Evolutionary conservation across 2,113 vertebrate genomes (phyloP).

Genomic region (Papio anubis): DNA sequence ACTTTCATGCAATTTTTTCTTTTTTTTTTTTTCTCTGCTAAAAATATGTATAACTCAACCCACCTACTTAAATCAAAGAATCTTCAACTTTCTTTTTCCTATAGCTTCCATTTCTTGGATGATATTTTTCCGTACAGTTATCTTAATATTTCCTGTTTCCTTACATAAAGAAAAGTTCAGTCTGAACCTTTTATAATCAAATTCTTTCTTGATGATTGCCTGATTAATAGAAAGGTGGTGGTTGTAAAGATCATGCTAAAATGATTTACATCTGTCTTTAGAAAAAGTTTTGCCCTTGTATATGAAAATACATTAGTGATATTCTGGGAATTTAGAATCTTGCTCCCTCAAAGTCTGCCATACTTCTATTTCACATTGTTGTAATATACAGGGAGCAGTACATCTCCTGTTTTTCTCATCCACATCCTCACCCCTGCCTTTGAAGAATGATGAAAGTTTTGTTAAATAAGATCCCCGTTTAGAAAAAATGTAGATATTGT

Average conservation of each 20-base stretch:
- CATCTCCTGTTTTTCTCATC: constrained; percentile 11
- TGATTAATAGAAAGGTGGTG: background rate
- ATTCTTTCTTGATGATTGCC: background rate
- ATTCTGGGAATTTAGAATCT: background rate
- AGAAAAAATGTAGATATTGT: background rate
- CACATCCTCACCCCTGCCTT: background rate
- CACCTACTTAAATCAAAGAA: constrained; percentile 50
- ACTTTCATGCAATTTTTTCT: constrained; percentile 7
- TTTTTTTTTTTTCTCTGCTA: background rate
- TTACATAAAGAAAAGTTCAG: background rate
- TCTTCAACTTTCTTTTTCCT: background rate
- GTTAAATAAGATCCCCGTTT: constrained; percentile 16
- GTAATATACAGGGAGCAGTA: background rate
- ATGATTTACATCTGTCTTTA: background rate
- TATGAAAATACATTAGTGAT: background rate
- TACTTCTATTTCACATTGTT: background rate
- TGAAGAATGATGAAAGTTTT: constrained; percentile 18
- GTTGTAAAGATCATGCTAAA: background rate
- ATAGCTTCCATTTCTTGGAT: background rate
- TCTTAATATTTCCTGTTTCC: background rate
- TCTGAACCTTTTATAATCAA: background rate
- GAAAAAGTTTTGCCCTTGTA: background rate
- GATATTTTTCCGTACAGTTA: constrained; percentile 4
- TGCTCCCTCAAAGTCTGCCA: background rate
- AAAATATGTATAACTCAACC: constrained; percentile 41